A percentile compares a stretch with the other conserved stretches of the same genome.
These are phyloP conservation scores for Meiosimyza decipiens DNA, from an alignment of 2,888 invertebrate species.

Conservation along the genomic window DNA sequence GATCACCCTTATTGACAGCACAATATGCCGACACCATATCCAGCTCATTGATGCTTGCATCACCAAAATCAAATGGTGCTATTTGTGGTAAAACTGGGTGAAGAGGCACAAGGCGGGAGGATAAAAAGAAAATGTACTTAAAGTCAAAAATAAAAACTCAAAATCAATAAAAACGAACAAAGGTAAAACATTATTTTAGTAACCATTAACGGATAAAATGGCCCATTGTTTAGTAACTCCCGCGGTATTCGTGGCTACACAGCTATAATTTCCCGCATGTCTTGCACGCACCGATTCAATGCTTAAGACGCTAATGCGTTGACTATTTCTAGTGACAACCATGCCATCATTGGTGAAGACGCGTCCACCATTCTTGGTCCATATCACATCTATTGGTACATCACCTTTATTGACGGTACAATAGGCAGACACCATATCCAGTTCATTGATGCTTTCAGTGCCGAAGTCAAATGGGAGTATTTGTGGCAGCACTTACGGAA, in stretches of 20 bases:
- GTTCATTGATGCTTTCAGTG: slow-evolving; percentile 75
- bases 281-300: slow-evolving; percentile 73
- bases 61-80: slow-evolving; percentile 76
- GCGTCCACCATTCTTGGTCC: slow-evolving; percentile 72
- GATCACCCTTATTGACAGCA: slow-evolving; percentile 78
- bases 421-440: slow-evolving; percentile 75
- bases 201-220: slow-evolving; percentile 72
- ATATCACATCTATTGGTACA: slow-evolving; percentile 78
- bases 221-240: slow-evolving; percentile 71
- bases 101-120: slow-evolving; percentile 15
- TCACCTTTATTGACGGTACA: slow-evolving; percentile 83
- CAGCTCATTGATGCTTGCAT: slow-evolving; percentile 74
- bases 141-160: slow-evolving; percentile 23
- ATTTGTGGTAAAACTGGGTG: slow-evolving; percentile 75
- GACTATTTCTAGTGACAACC: slow-evolving; percentile 70
- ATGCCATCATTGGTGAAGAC: slow-evolving; percentile 70
- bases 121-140: neutral
- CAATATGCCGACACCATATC: slow-evolving; percentile 76
- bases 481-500: slow-evolving; percentile 76
- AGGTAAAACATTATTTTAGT: neutral
- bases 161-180: slow-evolving; percentile 6
- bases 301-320: slow-evolving; percentile 73
- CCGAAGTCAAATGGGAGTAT: slow-evolving; percentile 80
- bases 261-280: slow-evolving; percentile 74
- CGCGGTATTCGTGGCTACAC: slow-evolving; percentile 72